phyloP scores from a whole-genome alignment of 2,888 invertebrate genomes.

The Pharmacophagus antenor region DNA sequence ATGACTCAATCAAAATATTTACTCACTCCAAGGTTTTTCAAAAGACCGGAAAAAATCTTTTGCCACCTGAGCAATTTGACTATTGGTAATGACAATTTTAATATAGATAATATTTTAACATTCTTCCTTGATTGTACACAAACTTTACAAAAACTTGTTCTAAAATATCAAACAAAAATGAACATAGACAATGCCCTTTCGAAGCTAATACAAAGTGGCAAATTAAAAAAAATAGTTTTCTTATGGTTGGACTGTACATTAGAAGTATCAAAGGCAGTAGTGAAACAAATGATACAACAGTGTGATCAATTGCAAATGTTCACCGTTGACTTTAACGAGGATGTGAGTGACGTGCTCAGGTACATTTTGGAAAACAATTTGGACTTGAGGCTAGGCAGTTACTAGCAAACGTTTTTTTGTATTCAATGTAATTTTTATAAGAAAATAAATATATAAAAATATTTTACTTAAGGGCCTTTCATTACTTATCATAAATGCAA shows the following conservation, averaged over 20 bases:
- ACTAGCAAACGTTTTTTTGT: conserved; percentile 47
- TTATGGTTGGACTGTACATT: conserved; percentile 75
- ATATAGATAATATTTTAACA: conserved; percentile 58
- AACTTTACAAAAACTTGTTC: conserved; percentile 58
- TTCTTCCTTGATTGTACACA: conserved; percentile 68
- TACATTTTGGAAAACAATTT: conserved; percentile 69
- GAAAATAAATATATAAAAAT: conserved; percentile 31
- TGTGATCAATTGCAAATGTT: conserved; percentile 63
- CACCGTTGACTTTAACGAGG: conserved; percentile 62
- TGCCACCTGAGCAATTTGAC: conserved; percentile 59
- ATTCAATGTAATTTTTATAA: conserved; percentile 37
- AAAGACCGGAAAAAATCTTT: conserved; percentile 57
- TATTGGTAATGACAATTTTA: conserved; percentile 69
- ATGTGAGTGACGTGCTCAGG: conserved; percentile 57
- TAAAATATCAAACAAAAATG: conserved; percentile 71
- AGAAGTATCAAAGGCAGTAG: conserved; percentile 62
- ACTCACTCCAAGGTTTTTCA: conserved; percentile 58
- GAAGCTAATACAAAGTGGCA: conserved; percentile 58
- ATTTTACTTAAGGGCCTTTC: conserved; percentile 18
- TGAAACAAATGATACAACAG: conserved; percentile 59
- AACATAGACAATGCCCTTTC: conserved; percentile 59
- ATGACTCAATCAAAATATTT: conserved; percentile 69
- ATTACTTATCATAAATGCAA: conserved; percentile 1
- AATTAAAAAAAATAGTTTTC: conserved; percentile 56
- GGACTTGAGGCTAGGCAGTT: conserved; percentile 68